Percentiles rank a stretch among this genome's conserved stretches.
These are phyloP conservation scores for Semotilus atromaculatus DNA, from an alignment of 2,797 vertebrate genomes.

Conservation along the genomic window DNA sequence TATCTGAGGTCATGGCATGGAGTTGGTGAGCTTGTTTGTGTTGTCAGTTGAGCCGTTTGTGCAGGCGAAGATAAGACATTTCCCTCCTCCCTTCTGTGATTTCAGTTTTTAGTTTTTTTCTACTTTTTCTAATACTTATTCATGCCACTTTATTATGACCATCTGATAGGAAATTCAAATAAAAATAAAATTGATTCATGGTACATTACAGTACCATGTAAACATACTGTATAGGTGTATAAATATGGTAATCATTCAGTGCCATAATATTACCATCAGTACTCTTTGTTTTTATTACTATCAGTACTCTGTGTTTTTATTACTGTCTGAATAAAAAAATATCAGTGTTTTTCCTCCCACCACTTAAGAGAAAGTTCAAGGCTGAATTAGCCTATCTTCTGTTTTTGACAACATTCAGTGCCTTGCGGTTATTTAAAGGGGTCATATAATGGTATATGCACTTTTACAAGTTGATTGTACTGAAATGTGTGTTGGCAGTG, in stretches of 20 bases:
- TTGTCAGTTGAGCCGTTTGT: conserved; percentile 33
- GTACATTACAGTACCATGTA: too few species aligned
- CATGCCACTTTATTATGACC: neutral
- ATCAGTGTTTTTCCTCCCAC: neutral
- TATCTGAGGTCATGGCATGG: conserved; percentile 25
- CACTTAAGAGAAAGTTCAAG: neutral
- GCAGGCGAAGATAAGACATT: conserved; percentile 14
- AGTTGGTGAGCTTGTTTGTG: conserved; percentile 22
- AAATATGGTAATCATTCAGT: neutral
- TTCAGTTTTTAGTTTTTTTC: neutral
- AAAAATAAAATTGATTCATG: neutral
- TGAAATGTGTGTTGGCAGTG: too few species aligned
- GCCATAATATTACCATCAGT: neutral
- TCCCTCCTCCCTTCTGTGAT: too few species aligned
- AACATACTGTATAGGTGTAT: too few species aligned
- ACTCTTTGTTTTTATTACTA: neutral
- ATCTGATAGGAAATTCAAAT: neutral
- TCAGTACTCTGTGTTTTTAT: neutral
- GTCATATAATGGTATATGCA: too few species aligned
- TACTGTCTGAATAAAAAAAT: neutral
- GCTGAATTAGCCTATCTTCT: neutral
- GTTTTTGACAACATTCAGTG: neutral
- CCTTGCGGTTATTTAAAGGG: neutral
- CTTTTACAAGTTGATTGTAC: too few species aligned
- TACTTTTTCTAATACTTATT: neutral